phyloP scores from a whole-genome alignment of 1,140 invertebrate genomes.

The Cydia amplana region DNA sequence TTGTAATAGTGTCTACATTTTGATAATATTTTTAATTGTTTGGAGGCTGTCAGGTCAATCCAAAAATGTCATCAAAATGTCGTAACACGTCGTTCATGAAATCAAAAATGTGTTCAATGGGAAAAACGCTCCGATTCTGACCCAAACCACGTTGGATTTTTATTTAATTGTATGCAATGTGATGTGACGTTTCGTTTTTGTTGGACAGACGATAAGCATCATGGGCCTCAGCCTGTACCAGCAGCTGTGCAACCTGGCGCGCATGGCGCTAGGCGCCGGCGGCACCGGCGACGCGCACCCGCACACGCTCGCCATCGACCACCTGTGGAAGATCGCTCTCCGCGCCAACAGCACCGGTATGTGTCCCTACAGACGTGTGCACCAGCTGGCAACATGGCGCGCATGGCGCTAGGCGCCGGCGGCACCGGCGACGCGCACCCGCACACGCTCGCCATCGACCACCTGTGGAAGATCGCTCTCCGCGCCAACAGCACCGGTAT shows the following conservation, averaged over 20 bases:
- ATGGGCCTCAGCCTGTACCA: conserved; percentile 94
- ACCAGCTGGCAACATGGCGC: conserved; percentile 34
- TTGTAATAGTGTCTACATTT: too few relatives aligned
- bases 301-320: conserved; percentile 92
- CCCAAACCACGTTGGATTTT: too few relatives aligned
- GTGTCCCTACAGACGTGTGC: conserved; percentile 59
- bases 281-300: conserved; percentile 77
- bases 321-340: conserved; percentile 95
- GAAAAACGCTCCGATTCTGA: too few relatives aligned
- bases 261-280: conserved; percentile 82
- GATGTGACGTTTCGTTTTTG: conserved; percentile 33
- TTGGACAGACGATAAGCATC: conserved; percentile 88
- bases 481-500: conserved; percentile 89
- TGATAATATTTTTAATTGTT: too few relatives aligned
- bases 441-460: conserved; percentile 92
- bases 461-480: conserved; percentile 95
- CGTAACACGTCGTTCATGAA: too few relatives aligned
- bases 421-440: conserved; percentile 77
- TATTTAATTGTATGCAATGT: background rate
- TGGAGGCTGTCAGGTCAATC: too few relatives aligned
- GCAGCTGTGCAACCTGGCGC: conserved; percentile 91
- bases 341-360: conserved; percentile 89
- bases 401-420: conserved; percentile 77
- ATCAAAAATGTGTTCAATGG: too few relatives aligned
- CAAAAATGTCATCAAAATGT: too few relatives aligned